phyloP scores from a whole-genome alignment of 2,113 vertebrate genomes.

The Salvelinus fontinalis region DNA sequence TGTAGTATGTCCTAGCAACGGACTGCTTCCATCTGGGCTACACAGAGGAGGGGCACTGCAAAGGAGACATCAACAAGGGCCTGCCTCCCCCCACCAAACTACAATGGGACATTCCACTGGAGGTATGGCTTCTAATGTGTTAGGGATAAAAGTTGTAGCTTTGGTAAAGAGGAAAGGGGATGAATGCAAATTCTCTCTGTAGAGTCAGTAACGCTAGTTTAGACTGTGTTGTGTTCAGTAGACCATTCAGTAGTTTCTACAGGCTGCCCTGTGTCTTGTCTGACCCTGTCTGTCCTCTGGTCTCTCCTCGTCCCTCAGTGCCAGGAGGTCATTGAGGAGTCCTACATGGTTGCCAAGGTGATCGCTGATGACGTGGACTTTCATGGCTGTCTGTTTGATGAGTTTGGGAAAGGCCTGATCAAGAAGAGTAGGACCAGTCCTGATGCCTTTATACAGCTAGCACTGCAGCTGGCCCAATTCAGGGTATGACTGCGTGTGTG shows the following conservation, averaged over 20 bases:
- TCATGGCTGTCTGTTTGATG: conserved; percentile 77
- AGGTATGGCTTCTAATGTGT: conserved; percentile 63
- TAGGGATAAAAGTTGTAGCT: too few species aligned
- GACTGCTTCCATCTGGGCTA: conserved; percentile 88
- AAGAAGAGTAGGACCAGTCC: conserved; percentile 90
- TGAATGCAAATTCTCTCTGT: neutral
- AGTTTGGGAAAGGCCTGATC: conserved; percentile 92
- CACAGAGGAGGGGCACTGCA: conserved; percentile 84
- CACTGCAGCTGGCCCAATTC: conserved; percentile 90
- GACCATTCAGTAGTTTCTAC: too few species aligned
- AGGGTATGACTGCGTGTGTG: conserved; percentile 67
- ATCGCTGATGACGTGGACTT: conserved; percentile 90
- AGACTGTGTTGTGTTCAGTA: conserved; percentile 57
- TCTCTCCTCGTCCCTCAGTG: conserved; percentile 70
- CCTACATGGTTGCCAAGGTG: conserved; percentile 77
- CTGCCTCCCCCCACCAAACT: conserved; percentile 80
- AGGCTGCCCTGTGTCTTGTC: conserved; percentile 47
- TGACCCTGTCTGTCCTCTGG: neutral
- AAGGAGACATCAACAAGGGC: conserved; percentile 74
- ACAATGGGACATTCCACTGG: conserved; percentile 84
- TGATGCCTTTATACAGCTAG: conserved; percentile 89
- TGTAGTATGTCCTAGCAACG: conserved; percentile 82
- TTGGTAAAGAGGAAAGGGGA: too few species aligned
- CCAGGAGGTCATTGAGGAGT: conserved; percentile 70
- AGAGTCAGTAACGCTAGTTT: conserved; percentile 78